Percentiles rank a stretch among this genome's conserved stretches.
These are phyloP conservation scores for Hydroisotoma schaefferi DNA, from an alignment of 2,888 invertebrate species.

Conservation along the genomic window DNA sequence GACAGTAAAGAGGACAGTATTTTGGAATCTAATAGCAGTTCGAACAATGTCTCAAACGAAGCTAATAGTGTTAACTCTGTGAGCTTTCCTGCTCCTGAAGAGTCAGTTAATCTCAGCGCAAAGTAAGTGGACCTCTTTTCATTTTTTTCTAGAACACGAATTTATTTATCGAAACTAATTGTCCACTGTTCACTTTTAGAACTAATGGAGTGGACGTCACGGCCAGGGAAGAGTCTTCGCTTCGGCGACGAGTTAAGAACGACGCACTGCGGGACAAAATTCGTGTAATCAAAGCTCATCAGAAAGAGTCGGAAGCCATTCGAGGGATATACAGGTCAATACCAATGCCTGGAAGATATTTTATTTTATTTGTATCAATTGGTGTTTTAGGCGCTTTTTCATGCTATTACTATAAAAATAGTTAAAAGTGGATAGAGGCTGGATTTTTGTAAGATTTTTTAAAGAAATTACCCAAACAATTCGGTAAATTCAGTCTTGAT, in stretches of 20 bases:
- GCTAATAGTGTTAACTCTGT: background rate
- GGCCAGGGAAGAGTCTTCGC: conserved; percentile 23
- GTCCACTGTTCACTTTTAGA: conserved; percentile 22
- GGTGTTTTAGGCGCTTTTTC: conserved; percentile 31
- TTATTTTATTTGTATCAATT: conserved; percentile 38
- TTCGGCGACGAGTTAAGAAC: conserved; percentile 42
- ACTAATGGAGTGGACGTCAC: conserved; percentile 42
- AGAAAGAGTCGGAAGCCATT: conserved; percentile 47
- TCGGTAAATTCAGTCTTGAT: background rate
- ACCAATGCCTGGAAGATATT: conserved; percentile 46
- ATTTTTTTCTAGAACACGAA: no score
- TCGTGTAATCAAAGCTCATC: conserved; percentile 47
- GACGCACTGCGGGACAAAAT: conserved; percentile 46
- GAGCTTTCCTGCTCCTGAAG: background rate
- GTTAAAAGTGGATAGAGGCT: background rate
- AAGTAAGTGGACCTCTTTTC: no score
- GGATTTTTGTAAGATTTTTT: no score
- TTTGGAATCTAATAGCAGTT: background rate
- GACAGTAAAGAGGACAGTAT: conserved; percentile 21
- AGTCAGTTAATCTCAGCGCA: background rate
- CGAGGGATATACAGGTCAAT: conserved; percentile 48
- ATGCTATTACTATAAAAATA: conserved; percentile 23
- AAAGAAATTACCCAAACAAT: background rate
- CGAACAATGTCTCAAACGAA: background rate
- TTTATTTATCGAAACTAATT: no score